Conservation (phyloP, 1,140 invertebrate species). For the Odontomachus brunneus region DNA sequence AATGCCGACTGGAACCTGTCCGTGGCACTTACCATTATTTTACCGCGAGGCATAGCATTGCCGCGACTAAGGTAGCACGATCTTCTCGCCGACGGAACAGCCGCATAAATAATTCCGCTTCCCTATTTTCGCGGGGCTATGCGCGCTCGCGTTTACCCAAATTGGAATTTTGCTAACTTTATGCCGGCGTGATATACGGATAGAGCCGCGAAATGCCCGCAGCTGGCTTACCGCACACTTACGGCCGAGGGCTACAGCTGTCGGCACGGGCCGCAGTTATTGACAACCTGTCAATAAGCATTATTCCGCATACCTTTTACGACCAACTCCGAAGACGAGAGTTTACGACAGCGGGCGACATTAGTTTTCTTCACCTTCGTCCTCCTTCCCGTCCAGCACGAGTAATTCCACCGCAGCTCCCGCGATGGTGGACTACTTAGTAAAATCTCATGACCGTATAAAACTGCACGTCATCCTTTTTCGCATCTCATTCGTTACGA, state of each 20-base stretch:
- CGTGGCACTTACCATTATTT: conserved; percentile 51
- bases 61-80: conserved; percentile 46
- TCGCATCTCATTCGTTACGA: too few species aligned
- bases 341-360: conserved; percentile 1
- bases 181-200: conserved; percentile 41
- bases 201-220: conserved; percentile 28
- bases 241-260: conserved; percentile 16
- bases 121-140: conserved; percentile 38
- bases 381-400: too few species aligned
- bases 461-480: too few species aligned
- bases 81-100: conserved; percentile 53
- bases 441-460: not conserved
- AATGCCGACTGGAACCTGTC: conserved; percentile 37
- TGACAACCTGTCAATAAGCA: conserved; percentile 14
- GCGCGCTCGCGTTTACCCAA: conserved; percentile 39
- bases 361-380: not conserved
- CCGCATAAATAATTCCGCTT: conserved; percentile 57
- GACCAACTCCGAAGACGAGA: conserved; percentile 9
- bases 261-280: conserved; percentile 31
- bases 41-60: conserved; percentile 40
- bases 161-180: conserved; percentile 59
- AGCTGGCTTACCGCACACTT: conserved; percentile 27
- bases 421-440: not conserved
- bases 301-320: conserved; percentile 26
- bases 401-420: not conserved